Evolutionary conservation across 2,888 invertebrate species (phyloP).

Genomic region (Nebria brevicollis): DNA sequence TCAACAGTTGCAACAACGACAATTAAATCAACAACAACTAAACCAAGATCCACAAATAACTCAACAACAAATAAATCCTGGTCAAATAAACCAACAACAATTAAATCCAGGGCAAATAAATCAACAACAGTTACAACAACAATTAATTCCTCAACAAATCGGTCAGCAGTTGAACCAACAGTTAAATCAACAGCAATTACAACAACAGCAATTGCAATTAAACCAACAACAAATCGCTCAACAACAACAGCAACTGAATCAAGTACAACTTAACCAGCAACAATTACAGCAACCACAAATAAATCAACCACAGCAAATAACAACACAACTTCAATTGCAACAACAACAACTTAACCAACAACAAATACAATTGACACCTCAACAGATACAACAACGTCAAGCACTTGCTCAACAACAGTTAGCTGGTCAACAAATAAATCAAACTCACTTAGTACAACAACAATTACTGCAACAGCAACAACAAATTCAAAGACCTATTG

Average conservation of each 20-base stretch:
- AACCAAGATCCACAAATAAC: constrained; percentile 50
- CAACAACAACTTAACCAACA: constrained; percentile 50
- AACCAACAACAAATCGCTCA: constrained; percentile 50
- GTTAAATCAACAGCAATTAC: constrained; percentile 50
- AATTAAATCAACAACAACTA: constrained; percentile 48
- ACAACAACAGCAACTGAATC: constrained; percentile 64
- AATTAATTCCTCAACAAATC: constrained; percentile 49
- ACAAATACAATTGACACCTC: constrained; percentile 44
- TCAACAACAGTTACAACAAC: constrained; percentile 49
- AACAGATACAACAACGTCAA: constrained; percentile 51
- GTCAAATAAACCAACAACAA: constrained; percentile 49
- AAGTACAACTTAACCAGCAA: constrained; percentile 62
- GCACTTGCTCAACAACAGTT: constrained; percentile 61
- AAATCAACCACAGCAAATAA: constrained; percentile 57
- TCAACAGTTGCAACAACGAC: constrained; percentile 48
- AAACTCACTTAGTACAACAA: constrained; percentile 65
- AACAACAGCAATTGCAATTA: constrained; percentile 42
- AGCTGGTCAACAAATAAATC: constrained; percentile 62
- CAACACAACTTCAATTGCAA: constrained; percentile 50
- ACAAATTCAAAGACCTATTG: constrained; percentile 63
- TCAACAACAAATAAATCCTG: constrained; percentile 48
- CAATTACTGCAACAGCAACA: constrained; percentile 68
- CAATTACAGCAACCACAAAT: constrained; percentile 48
- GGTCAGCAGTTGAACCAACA: constrained; percentile 56
- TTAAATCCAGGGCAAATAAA: constrained; percentile 24